Evolutionary conservation across 2,888 invertebrate genomes (phyloP), one percentile per base, ranked within the genome.

Genomic region (Xestoiulus laeticollis): DNA sequence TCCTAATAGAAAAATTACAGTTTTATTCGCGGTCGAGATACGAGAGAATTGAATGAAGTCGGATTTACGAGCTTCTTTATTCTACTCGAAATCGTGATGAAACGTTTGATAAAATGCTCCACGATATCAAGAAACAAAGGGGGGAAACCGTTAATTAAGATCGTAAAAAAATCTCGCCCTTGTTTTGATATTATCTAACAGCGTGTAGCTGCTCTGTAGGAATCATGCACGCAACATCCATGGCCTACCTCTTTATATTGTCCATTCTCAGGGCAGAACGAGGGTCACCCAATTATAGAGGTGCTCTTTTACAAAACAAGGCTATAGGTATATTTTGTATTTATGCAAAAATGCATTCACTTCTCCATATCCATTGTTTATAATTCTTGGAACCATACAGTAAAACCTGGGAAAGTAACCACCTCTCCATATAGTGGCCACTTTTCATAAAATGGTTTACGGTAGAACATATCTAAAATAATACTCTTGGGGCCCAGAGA

Each of bases 1-100:
- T 68, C 59, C 59, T 68, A 68, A 68, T 68, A 68, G 59, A 68
- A 68, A 68, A 68, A 68, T 68, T 68, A 68, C 59, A 68, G 59
- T 68, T 68, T 68, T 68, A 68, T 68, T 68, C 59, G 59, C 5
- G 59, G 59, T 22, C 19, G 59, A n/a, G 22, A 68, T 68, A 22
- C 22, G 59, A 68, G 59, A 5, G 59, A 68, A 68, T 68, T 68
- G 59, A 68, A 68, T 68, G 16, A 22, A 68, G 59, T 22, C 59
- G 59, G 59, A 68, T 68, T 68, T 68, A 68, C 59, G 59, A 68
- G 59, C 59, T 68, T 68, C 59, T 68, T 68, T 68, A 68, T 68
- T 68, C 59, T 5, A 22, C 59, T 68, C 22, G 59, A 68, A 68
- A 68, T 68, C 59, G 59, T 68, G 59, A 68, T 68, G 22, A n/a